Evolutionary conservation across 1,140 invertebrate species (phyloP).

Genomic region (Liolophura sinensis): DNA sequence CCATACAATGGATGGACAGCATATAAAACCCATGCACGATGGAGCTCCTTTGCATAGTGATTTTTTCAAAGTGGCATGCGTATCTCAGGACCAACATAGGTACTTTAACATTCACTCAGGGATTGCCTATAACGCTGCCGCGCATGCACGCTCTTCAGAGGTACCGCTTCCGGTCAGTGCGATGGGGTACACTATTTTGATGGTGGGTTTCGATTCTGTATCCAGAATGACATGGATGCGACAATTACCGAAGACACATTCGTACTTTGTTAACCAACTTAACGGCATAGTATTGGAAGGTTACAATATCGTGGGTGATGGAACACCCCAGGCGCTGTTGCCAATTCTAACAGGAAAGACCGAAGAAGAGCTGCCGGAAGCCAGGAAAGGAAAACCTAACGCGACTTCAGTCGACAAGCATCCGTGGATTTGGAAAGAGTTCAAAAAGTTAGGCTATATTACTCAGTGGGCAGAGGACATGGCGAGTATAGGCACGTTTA

Average conservation of each 20-base stretch:
- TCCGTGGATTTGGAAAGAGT: constrained; percentile 65
- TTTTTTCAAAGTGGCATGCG: constrained; percentile 47
- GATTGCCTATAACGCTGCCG: constrained; percentile 28
- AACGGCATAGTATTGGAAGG: constrained; percentile 74
- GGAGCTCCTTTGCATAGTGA: constrained; percentile 33
- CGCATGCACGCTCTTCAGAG: constrained; percentile 12
- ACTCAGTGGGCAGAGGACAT: constrained; percentile 86
- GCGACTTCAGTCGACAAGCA: constrained; percentile 75
- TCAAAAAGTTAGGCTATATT: constrained; percentile 66
- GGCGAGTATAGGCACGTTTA: constrained; percentile 83
- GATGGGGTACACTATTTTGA: constrained; percentile 75
- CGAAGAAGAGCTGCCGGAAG: constrained; percentile 68
- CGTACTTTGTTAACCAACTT: constrained; percentile 74
- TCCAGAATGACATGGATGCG: constrained; percentile 85
- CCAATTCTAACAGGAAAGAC: constrained; percentile 86
- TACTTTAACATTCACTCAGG: constrained; percentile 50
- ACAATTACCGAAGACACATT: constrained; percentile 80
- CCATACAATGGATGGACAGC: constrained; percentile 17
- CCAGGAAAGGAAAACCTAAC: constrained; percentile 72
- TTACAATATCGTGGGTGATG: constrained; percentile 93
- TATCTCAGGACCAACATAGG: constrained; percentile 28
- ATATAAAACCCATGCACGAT: constrained; percentile 35
- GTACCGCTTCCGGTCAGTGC: not conserved
- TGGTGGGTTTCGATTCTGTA: constrained; percentile 90
- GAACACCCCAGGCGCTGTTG: constrained; percentile 89